These are phyloP conservation scores for Passer domesticus DNA, from an alignment of 2,113 vertebrate genomes.

Conservation along the genomic window DNA sequence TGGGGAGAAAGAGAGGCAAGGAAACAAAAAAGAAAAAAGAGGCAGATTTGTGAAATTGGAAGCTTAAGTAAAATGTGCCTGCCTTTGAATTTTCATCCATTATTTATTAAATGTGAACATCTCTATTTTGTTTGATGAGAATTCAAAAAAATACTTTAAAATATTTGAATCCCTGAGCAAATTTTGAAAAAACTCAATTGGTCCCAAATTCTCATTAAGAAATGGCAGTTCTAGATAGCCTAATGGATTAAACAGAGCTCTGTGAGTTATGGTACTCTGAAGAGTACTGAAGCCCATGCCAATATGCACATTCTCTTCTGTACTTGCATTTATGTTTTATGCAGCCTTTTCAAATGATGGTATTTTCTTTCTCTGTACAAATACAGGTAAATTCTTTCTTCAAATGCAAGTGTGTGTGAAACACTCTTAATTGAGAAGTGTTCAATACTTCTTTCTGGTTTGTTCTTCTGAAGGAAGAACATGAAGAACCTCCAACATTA, in stretches of 20 bases:
- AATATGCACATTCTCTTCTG: neutral
- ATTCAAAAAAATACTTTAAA: conserved; percentile 16
- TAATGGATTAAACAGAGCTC: conserved; percentile 6
- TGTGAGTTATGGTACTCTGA: neutral
- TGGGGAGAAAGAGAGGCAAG: neutral
- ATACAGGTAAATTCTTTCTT: neutral
- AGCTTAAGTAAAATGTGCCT: neutral
- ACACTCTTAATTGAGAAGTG: neutral
- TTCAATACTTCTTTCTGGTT: neutral
- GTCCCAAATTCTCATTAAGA: neutral
- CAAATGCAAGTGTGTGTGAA: neutral
- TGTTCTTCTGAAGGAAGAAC: neutral
- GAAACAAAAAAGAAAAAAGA: neutral
- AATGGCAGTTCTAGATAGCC: neutral
- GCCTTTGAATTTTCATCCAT: neutral
- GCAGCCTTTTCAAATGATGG: neutral
- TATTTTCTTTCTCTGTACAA: neutral
- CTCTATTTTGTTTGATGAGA: neutral
- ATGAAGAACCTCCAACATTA: neutral
- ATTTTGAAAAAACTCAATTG: neutral
- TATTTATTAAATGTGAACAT: conserved; percentile 20
- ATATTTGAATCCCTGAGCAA: neutral
- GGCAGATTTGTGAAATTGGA: neutral
- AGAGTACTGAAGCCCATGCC: neutral
- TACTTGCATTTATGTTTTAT: neutral